Evolutionary conservation across 2,113 vertebrate species (phyloP), one percentile per base, ranked within the genome.

Genomic region (Rhinichthys klamathensis): DNA sequence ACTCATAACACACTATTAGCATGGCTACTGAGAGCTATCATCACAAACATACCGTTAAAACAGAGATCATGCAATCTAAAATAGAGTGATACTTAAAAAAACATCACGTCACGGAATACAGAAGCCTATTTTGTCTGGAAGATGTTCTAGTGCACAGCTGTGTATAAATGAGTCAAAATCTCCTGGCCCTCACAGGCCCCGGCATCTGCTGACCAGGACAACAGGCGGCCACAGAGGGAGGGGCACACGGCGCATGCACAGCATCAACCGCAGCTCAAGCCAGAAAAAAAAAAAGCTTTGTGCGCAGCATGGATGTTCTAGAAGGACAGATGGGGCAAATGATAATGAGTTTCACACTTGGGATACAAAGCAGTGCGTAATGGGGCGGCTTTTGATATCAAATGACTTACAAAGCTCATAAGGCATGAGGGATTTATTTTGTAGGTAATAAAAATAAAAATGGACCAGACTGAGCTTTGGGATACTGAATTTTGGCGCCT

Each of bases 151-250:
- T 84, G 58, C 73, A 81, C 81, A 88, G 76, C 58, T 80, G 70
- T 80, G 84, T 54, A 56, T n/a, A 56, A 58, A 86, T 86, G 81
- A 88, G 81, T 88, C 87, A 88, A 88, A 84, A 16, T 82, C 80
- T 88, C 87, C 87, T 80, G 79, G 83, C 38, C 81, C 38, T 51
- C 63, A 58, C 54, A 51, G 72, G 35, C 76, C 60, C n/a, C 16
- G 49, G 56, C 80, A 86, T 69, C 76, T 77, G 82, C 65, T 76
- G 81, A 85, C 51, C 44, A 75, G 80, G 56, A 86, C 80, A 86
- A 88, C 65, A 85, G 60, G 67, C 46, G 38, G 56, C 27, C 35
- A 46, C 38, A 73, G 80, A 56, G 58, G n/a, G 72, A 75, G 83
- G 67, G 51, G 69, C 41, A 27, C 13, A 38, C 21, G 12, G 60